These are phyloP conservation scores for Acanthoscelides obtectus DNA, from an alignment of 2,888 invertebrate species.

Conservation along the genomic window DNA sequence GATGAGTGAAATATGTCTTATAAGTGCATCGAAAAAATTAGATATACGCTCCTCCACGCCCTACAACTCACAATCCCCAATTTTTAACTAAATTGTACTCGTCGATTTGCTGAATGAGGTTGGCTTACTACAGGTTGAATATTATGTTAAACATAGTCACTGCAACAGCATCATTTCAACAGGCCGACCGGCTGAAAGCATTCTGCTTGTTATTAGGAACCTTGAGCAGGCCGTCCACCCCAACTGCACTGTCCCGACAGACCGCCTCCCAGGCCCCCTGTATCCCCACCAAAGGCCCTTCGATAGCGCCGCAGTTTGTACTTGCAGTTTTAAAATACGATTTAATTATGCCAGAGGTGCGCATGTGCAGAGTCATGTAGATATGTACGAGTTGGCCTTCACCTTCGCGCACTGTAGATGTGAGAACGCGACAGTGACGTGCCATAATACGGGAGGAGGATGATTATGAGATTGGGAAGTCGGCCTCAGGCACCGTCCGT, in stretches of 20 bases:
- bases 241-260: slow-evolving; percentile 4
- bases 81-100: too few relatives aligned
- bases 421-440: slow-evolving; percentile 11
- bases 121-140: too few relatives aligned
- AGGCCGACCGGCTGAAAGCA: slow-evolving; percentile 4
- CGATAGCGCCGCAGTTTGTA: slow-evolving; percentile 23
- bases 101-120: too few relatives aligned
- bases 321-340: slow-evolving; percentile 33
- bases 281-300: slow-evolving; percentile 11
- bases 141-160: too few relatives aligned
- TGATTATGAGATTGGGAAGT: too few relatives aligned
- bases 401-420: not conserved
- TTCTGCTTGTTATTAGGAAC: slow-evolving; percentile 16
- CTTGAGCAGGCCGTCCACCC: slow-evolving; percentile 27
- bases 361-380: slow-evolving; percentile 29
- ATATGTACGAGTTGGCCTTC: not conserved
- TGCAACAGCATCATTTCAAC: too few relatives aligned
- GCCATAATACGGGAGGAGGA: not conserved
- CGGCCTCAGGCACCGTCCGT: too few relatives aligned
- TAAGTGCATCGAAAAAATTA: too few relatives aligned
- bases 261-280: slow-evolving; percentile 11
- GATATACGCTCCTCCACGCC: too few relatives aligned
- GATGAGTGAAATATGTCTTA: too few relatives aligned
- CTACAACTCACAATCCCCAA: too few relatives aligned
- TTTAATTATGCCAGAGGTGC: slow-evolving; percentile 42